Percentiles rank a stretch among this genome's conserved stretches.
phyloP scores from a whole-genome alignment of 2,113 vertebrate genomes.

The Saguinus imperator region DNA sequence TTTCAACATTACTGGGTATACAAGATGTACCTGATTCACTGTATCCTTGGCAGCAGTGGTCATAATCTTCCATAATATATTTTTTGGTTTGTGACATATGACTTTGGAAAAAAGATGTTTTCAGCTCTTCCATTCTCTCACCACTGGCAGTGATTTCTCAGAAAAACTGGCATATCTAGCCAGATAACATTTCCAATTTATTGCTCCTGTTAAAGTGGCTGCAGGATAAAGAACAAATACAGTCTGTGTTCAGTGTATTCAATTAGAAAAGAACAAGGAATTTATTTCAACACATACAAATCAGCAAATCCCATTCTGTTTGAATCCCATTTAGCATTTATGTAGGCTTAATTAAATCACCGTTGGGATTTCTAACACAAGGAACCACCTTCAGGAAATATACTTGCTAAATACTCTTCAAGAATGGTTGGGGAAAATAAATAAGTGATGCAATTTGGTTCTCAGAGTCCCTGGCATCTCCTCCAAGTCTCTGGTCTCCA shows the following conservation, averaged over 20 bases:
- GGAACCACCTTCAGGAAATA: slow-evolving; percentile 46
- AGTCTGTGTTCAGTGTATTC: slow-evolving; percentile 76
- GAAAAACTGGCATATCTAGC: slow-evolving; percentile 52
- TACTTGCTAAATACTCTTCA: slow-evolving; percentile 56
- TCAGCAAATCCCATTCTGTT: slow-evolving; percentile 61
- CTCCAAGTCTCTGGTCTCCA: slow-evolving; percentile 53
- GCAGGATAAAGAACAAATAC: slow-evolving; percentile 73
- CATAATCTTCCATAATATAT: background rate
- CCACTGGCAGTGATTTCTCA: slow-evolving; percentile 47
- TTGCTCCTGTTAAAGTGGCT: slow-evolving; percentile 56
- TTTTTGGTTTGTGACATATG: background rate
- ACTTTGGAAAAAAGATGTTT: slow-evolving; percentile 44
- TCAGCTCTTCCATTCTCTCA: background rate
- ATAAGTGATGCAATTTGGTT: background rate
- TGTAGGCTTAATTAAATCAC: slow-evolving; percentile 74
- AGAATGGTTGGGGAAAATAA: slow-evolving; percentile 20
- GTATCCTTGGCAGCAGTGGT: background rate
- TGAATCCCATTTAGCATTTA: background rate
- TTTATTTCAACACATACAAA: slow-evolving; percentile 71
- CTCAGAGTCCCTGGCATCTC: slow-evolving; percentile 31
- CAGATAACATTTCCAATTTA: slow-evolving; percentile 75
- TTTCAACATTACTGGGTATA: background rate
- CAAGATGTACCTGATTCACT: background rate
- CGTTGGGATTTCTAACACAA: slow-evolving; percentile 6
- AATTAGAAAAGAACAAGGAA: slow-evolving; percentile 75